Percentiles rank a stretch among this genome's conserved stretches.
Evolutionary conservation across 2,113 vertebrate species (phyloP).

Genomic region (Phrynocephalus versicolor): DNA sequence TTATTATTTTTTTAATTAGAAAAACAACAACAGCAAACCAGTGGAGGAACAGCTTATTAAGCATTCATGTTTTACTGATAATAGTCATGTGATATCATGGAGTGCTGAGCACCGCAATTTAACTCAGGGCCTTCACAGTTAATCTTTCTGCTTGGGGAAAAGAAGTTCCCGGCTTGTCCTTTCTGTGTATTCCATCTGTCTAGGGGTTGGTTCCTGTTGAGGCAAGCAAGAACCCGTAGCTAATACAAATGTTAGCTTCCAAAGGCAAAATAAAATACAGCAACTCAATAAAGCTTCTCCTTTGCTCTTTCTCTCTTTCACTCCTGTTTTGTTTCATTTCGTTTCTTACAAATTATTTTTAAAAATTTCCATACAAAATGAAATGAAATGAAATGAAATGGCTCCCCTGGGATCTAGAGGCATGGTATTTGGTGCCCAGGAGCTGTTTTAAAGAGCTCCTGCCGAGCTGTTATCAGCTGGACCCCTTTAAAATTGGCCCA

Average conservation of each 20-base stretch:
- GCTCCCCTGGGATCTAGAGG: too few species aligned
- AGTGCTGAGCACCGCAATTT: neutral
- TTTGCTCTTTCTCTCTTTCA: too few species aligned
- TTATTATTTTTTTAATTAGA: neutral
- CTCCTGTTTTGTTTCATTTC: too few species aligned
- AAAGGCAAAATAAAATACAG: neutral
- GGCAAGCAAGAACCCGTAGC: neutral
- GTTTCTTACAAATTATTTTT: too few species aligned
- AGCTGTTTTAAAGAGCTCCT: too few species aligned
- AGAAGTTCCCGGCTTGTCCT: neutral
- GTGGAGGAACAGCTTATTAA: slow-evolving; percentile 38
- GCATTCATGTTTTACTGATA: neutral
- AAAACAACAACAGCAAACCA: neutral
- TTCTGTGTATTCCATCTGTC: neutral
- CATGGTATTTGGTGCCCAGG: too few species aligned
- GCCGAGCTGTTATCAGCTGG: too few species aligned
- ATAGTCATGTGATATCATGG: neutral
- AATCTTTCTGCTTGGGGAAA: slow-evolving; percentile 9
- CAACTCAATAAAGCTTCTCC: neutral
- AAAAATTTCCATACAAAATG: too few species aligned
- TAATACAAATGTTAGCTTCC: neutral
- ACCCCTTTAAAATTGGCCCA: too few species aligned
- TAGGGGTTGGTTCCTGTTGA: neutral
- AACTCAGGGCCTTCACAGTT: neutral
- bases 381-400: too few species aligned